These are phyloP conservation scores for Falco peregrinus DNA, from an alignment of 2,797 vertebrate species.

Conservation along the genomic window DNA sequence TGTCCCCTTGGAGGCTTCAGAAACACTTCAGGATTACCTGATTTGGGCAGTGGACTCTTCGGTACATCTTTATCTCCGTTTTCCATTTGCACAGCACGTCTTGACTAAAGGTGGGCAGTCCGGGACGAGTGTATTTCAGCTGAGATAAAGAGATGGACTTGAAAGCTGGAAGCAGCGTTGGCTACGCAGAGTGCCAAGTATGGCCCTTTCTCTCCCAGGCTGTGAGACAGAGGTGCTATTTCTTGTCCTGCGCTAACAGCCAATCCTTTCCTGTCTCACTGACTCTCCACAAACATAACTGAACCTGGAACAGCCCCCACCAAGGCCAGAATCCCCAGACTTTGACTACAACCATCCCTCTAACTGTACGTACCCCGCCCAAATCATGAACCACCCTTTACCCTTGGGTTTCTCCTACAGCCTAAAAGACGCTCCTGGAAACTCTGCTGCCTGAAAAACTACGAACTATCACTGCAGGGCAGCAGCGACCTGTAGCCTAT, in stretches of 20 bases:
- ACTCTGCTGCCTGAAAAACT: neutral
- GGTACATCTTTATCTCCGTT: slow-evolving; percentile 91
- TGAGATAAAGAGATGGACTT: slow-evolving; percentile 48
- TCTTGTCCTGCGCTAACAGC: neutral
- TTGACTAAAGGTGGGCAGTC: slow-evolving; percentile 92
- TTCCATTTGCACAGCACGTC: slow-evolving; percentile 95
- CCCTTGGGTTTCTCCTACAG: neutral
- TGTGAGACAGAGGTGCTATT: neutral
- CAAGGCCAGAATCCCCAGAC: neutral
- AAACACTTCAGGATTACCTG: slow-evolving; percentile 77
- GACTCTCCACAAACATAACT: neutral
- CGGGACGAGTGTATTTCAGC: slow-evolving; percentile 92
- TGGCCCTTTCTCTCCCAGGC: neutral
- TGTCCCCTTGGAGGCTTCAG: neutral
- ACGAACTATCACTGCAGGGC: neutral
- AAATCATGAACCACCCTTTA: neutral
- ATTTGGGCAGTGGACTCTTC: slow-evolving; percentile 92
- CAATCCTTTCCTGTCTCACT: neutral
- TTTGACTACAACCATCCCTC: neutral
- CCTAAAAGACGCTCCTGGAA: neutral
- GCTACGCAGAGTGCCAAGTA: neutral
- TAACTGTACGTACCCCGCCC: neutral
- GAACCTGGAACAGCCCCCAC: neutral
- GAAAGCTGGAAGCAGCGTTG: neutral
- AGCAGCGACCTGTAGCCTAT: neutral